Evolutionary conservation across 2,888 invertebrate genomes (phyloP).

Genomic region (Drosophila flavopinicola): DNA sequence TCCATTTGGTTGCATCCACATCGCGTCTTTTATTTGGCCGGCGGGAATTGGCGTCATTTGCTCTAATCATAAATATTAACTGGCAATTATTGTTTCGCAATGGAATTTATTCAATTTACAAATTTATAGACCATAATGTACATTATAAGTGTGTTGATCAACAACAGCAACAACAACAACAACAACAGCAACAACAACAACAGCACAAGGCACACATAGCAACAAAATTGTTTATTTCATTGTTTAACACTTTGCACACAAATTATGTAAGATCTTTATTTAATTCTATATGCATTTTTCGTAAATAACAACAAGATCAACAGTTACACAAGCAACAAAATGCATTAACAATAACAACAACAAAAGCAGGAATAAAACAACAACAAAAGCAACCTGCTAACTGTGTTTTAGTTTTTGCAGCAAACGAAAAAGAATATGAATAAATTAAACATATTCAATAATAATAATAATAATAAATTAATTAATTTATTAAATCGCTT

Average conservation of each 20-base stretch:
- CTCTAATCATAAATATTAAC: slow-evolving; percentile 72
- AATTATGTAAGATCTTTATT: slow-evolving; percentile 57
- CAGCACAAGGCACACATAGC: slow-evolving; percentile 34
- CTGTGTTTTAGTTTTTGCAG: slow-evolving; percentile 1
- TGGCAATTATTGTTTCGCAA: slow-evolving; percentile 65
- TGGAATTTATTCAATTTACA: slow-evolving; percentile 60
- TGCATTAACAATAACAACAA: slow-evolving; percentile 44
- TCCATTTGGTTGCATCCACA: slow-evolving; percentile 32
- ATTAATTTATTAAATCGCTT: too few species aligned
- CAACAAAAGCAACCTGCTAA: slow-evolving; percentile 28
- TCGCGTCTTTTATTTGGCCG: slow-evolving; percentile 8
- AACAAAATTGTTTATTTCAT: slow-evolving; percentile 57
- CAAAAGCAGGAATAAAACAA: slow-evolving; percentile 70
- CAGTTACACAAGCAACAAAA: slow-evolving; percentile 49
- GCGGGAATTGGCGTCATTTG: slow-evolving; percentile 66
- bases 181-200: slow-evolving; percentile 21
- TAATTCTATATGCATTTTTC: slow-evolving; percentile 60
- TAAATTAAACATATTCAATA: too few species aligned
- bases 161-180: slow-evolving; percentile 13
- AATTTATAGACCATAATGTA: slow-evolving; percentile 74
- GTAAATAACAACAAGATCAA: slow-evolving; percentile 56
- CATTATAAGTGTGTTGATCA: slow-evolving; percentile 53
- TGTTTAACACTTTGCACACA: slow-evolving; percentile 57
- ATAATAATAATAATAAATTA: too few species aligned
- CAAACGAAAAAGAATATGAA: too few species aligned